Conservation (phyloP, 2,888 invertebrate species). For the Entomobrya multifasciata region DNA sequence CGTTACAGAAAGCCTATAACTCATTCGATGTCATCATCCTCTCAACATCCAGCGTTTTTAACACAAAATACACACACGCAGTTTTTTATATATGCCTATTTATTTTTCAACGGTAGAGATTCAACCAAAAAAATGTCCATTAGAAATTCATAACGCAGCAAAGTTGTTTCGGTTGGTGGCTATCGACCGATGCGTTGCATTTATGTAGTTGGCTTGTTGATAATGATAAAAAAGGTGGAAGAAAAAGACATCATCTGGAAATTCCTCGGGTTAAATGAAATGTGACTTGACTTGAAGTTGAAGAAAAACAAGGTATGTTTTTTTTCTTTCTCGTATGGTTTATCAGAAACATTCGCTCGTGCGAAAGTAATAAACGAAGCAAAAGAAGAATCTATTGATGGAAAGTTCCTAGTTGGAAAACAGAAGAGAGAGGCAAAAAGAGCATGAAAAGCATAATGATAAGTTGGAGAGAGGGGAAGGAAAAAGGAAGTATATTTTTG, state of each 20-base stretch:
- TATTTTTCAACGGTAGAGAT: neutral
- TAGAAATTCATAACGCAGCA: slow-evolving; percentile 44
- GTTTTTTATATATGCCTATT: neutral
- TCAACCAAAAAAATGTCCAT: slow-evolving; percentile 3
- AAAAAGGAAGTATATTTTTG: too few species aligned
- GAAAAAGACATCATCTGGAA: neutral
- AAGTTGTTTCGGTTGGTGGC: slow-evolving; percentile 9
- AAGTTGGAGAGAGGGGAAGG: neutral
- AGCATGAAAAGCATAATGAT: neutral
- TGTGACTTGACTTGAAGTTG: slow-evolving; percentile 26
- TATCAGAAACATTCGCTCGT: too few species aligned
- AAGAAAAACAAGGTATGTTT: neutral
- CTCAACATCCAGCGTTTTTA: neutral
- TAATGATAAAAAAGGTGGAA: slow-evolving; percentile 9
- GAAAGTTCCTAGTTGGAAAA: neutral
- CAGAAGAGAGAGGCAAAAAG: neutral
- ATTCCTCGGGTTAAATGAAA: slow-evolving; percentile 33
- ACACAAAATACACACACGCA: too few species aligned
- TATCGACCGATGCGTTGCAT: neutral
- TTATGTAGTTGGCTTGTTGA: neutral
- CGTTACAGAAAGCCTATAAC: slow-evolving; percentile 5
- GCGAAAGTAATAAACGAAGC: too few species aligned
- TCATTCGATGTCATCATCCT: slow-evolving; percentile 15
- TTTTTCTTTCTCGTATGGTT: neutral
- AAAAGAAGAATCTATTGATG: neutral